Evolutionary conservation across 2,113 vertebrate genomes (phyloP).

Genomic region (Eulemur rufifrons): DNA sequence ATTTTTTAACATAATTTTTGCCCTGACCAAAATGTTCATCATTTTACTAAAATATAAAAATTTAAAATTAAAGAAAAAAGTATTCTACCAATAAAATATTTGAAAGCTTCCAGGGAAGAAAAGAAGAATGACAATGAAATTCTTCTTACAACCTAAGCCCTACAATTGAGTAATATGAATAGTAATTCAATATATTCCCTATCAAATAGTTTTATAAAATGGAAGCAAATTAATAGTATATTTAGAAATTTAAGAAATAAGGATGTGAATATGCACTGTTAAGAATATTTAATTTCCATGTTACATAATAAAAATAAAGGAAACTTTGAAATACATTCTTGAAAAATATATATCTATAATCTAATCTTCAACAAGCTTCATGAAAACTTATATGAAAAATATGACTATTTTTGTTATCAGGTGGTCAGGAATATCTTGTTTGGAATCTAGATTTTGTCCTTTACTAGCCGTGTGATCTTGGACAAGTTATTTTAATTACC

Average conservation of each 20-base stretch:
- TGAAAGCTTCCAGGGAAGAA: neutral
- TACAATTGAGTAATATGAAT: neutral
- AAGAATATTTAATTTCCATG: neutral
- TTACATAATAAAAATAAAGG: neutral
- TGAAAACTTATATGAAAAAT: neutral
- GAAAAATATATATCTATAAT: neutral
- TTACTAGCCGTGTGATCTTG: neutral
- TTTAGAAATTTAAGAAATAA: conserved; percentile 6
- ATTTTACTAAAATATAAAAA: neutral
- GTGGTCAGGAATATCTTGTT: neutral
- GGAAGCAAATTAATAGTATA: neutral
- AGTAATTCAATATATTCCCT: neutral
- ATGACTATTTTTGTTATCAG: neutral
- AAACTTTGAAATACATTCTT: neutral
- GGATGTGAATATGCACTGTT: neutral
- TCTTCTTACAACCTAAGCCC: neutral
- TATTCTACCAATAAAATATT: neutral
- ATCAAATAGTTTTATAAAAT: neutral
- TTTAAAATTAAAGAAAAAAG: neutral
- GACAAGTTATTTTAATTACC: neutral
- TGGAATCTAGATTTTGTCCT: neutral
- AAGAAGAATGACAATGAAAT: neutral
- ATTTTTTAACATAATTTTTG: neutral
- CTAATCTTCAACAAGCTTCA: neutral
- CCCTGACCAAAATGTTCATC: neutral